Base-by-base conservation (phyloP, 1,140 invertebrate genomes). In the Melipona quadrifasciata region DNA sequence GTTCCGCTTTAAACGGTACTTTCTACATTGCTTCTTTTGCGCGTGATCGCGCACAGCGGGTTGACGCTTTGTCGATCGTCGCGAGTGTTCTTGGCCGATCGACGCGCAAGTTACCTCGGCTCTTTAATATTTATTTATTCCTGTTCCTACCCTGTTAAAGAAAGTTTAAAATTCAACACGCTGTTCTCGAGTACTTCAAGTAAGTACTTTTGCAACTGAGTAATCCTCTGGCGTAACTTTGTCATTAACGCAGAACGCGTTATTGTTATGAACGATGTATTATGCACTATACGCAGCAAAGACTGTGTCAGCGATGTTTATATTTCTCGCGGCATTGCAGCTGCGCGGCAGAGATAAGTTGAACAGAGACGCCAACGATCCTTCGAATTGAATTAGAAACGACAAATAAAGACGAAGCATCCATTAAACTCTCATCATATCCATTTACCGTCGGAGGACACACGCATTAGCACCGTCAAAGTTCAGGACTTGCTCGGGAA, bases 121-220 rank as follows among this genome's bases (percentile, higher is more conserved):
- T 31, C 17, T 75, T 75, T 55, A 55, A 75, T 64, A 75, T 75
- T 82, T 75, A 75, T 82, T 31, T 31, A 31, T 31, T 31, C 24
- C 31, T 12, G 11, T 8, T 24, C 12, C 24, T 58, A 24, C 19
- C 2, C 14, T 5, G 12, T 61, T n/a, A 14, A 61, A 5, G 24
- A 12, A n/a, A 61, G 39, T n/a, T 47, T 47, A 47, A 47, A 47
- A 47, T 47, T 47, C 39, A 47, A 47, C 39, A 47, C 6, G 39
- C 39, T 0, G 31, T 31, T 31, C 39, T 47, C 39, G 8, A 47
- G 39, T 47, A 47, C 6, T 47, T 47, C 39, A n/a, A n/a, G n/a
- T n/a, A n/a, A n/a, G 39, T 47, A 47, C 39, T 8, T 55, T 19
- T 61, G 24, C 14, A n/a, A 14, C n/a, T n/a, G 24, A 14, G 39